Percentiles rank a stretch among this genome's conserved stretches.
These are phyloP conservation scores for Bovichtus variegatus DNA, from an alignment of 2,797 vertebrate genomes.

Conservation along the genomic window DNA sequence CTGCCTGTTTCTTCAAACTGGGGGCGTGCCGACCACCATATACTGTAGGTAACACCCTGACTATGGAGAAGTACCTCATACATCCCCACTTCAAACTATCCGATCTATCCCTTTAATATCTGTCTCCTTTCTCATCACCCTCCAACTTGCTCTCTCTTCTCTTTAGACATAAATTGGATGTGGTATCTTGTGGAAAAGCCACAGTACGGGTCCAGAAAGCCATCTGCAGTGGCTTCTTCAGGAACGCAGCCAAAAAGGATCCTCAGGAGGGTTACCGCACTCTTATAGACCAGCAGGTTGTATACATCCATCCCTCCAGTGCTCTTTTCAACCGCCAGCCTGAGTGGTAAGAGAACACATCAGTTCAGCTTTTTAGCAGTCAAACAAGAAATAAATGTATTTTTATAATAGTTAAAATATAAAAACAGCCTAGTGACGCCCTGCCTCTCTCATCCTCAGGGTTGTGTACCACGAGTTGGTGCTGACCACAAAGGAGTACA, in stretches of 20 bases:
- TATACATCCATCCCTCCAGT: constrained; percentile 98
- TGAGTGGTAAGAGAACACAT: constrained; percentile 88
- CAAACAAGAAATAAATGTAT: not conserved
- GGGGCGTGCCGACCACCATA: no score
- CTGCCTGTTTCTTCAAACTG: no score
- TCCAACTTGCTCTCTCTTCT: not conserved
- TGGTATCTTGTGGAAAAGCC: constrained; percentile 97
- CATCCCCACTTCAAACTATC: no score
- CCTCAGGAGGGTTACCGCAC: constrained; percentile 98
- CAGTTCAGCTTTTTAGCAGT: not conserved
- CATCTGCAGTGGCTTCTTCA: constrained; percentile 98
- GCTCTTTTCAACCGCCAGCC: constrained; percentile 98
- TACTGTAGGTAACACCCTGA: no score
- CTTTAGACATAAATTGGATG: constrained; percentile 95
- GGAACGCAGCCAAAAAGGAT: constrained; percentile 98
- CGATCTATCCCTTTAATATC: no score
- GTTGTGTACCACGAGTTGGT: constrained; percentile 98
- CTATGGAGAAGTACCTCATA: no score
- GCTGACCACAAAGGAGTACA: constrained; percentile 98
- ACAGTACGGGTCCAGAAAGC: constrained; percentile 98
- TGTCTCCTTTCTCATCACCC: not conserved
- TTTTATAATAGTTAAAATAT: not conserved
- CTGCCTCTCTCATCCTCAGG: constrained; percentile 75
- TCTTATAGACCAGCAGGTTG: constrained; percentile 97
- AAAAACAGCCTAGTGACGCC: not conserved